Evolutionary conservation across 2,113 vertebrate genomes (phyloP), one percentile per base, ranked within the genome.

Genomic region (Melanerpes formicivorus): DNA sequence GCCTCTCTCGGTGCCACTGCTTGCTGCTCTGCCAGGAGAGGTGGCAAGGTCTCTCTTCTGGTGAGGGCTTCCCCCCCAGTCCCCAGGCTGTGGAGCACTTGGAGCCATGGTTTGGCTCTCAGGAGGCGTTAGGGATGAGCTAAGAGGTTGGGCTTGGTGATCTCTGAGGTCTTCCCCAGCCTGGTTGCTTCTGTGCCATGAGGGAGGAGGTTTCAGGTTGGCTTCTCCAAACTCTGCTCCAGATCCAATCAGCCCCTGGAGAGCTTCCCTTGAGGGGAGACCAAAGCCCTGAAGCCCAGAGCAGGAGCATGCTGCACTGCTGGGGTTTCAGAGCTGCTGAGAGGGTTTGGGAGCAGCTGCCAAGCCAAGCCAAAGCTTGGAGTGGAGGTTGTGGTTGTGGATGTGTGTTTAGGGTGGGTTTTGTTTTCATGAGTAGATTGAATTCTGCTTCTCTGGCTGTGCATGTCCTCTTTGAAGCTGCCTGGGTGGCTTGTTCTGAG

Each of bases 401-500:
- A 4, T 8, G 56, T 59, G 26, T 55, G 26, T 55, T 42, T 42
- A 42, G 25, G 17, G 34, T 26, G 32, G 21, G 10, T 14, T 50
- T 54, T 46, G 60, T 52, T 64, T 30, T 8, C 14, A 59, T 46
- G 19, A 10, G 2, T 29, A 76, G 72, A 63, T 52, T 62, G 25
- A 84, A 65, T 85, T 93, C 40, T 76, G 56, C n/a, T 65, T 87
- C 44, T 56, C 52, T 18, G 6, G 19, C 12, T 93, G 85, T 30
- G 76, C 78, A 70, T 82, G 70, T 92, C 74, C 71, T 88, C 70
- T 80, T 91, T 94, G 88, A 93, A 93, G 67, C 22, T 70, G 26
- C 23, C 64, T 69, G 80, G 79, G 54, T 44, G 42, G 46, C 18
- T 19, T 74, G 65, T 62, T 58, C n/a, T 64, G 23, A 93, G 81